Base-by-base conservation (phyloP, 2,888 invertebrate genomes). In the Serripes groenlandicus region DNA sequence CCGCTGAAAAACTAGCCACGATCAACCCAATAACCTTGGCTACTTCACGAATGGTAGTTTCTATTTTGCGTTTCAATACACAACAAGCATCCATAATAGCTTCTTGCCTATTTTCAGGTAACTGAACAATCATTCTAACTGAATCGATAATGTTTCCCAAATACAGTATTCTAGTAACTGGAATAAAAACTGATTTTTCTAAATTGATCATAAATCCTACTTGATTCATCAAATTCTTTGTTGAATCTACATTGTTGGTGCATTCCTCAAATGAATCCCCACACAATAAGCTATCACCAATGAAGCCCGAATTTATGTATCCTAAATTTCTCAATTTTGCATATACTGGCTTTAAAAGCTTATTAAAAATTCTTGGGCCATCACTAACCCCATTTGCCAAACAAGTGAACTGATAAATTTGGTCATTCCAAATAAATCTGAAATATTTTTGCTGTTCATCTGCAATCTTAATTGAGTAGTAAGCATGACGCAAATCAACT, bases 261-360 rank as follows among this genome's bases (percentile, higher is more conserved):
- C 66, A 66, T 37, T 34, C 66, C 3, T 15, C 11, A 26, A 35
- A 35, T 35, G 34, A 18, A 11, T 66, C 66, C 11, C 66, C 66
- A 21, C 34, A 15, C 1, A 80, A 30, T 7, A 74, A 37, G 26
- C 72, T 75, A 42, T 86, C 87, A 77, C 85, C 83, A 70, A 66
- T 82, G 3, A 81, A 87, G 2, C 72, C 72, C 7, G 78, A 69
- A 34, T 69, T 79, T 7, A 78, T 62, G 68, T 64, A 56, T 0
- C 73, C 74, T 2, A 35, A 28, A 56, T 54, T 42, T 49, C 86
- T 68, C 21, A 87, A 56, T 23, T 54, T 49, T 37, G 84, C 75
- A 69, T 73, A 78, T 18, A 87, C 71, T n/a, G 84, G 82, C 26
- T 80, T 85, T 34, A 87, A 21, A 5, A 87, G 23, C 35, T 87